Percentiles rank a stretch among this genome's conserved stretches.
Evolutionary conservation across 2,113 vertebrate genomes (phyloP).

Genomic region (Coryphaenoides rupestris): DNA sequence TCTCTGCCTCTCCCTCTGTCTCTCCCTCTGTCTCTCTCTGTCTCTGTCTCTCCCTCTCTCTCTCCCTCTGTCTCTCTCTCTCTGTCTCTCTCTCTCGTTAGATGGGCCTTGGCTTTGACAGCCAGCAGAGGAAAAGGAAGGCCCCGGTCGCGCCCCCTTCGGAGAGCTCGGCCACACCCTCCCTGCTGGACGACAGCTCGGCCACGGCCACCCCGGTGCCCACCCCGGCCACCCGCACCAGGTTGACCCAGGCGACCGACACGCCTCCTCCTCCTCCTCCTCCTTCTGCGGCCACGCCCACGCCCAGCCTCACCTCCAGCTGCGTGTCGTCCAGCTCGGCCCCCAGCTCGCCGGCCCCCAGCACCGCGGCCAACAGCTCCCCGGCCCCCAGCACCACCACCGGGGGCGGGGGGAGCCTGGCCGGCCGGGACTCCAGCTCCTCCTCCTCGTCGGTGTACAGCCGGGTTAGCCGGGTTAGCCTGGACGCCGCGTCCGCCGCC

Average conservation of each 20-base stretch:
- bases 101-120: conserved; percentile 72
- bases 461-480: no score
- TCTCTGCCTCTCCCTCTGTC: no score
- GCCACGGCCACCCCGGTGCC: conserved; percentile 23
- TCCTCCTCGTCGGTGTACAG: no score
- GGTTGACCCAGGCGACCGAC: not conserved
- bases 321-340: conserved; percentile 59
- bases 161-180: conserved; percentile 26
- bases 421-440: no score
- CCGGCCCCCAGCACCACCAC: conserved; percentile 73
- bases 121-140: conserved; percentile 86
- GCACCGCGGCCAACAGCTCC: conserved; percentile 43
- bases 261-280: no score
- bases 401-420: no score
- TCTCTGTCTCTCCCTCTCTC: conserved; percentile 21
- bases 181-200: no score
- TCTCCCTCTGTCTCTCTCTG: conserved; percentile 13
- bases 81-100: conserved; percentile 48
- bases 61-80: conserved; percentile 9
- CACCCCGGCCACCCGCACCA: conserved; percentile 24
- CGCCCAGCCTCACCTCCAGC: conserved; percentile 16
- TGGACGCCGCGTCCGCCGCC: no score
- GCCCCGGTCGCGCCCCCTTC: conserved; percentile 79
- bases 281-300: not conserved
- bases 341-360: conserved; percentile 66